A percentile compares a stretch with the other conserved stretches of the same genome.
Conservation (phyloP, 2,888 invertebrate genomes). For the Drosophila phalerata region DNA sequence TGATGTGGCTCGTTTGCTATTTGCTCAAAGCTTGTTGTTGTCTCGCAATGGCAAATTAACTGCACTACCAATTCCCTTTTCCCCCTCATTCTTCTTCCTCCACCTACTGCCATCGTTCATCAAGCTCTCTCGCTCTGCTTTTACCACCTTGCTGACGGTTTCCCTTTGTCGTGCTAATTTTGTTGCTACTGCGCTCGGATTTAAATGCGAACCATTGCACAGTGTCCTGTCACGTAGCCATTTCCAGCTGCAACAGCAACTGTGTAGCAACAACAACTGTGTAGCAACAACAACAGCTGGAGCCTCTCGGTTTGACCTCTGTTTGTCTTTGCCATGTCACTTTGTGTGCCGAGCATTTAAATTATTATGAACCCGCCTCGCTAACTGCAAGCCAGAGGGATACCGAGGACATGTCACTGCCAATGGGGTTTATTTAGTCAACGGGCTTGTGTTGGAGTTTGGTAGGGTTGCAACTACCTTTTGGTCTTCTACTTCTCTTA, state of each 20-base stretch:
- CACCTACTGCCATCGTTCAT: conserved; percentile 2
- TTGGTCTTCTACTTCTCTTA: background rate
- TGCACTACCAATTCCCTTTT: conserved; percentile 40
- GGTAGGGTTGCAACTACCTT: background rate
- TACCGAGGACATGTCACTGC: conserved; percentile 28
- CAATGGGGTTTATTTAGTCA: conserved; percentile 25
- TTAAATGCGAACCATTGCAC: conserved; percentile 78
- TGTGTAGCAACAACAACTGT: conserved; percentile 15
- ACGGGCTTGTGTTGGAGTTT: too few species aligned
- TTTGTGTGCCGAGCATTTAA: conserved; percentile 83
- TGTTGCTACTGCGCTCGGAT: conserved; percentile 73
- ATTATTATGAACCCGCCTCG: conserved; percentile 79
- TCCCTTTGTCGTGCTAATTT: conserved; percentile 81
- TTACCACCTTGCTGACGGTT: conserved; percentile 31
- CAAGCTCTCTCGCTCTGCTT: conserved; percentile 2
- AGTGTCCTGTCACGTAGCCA: conserved; percentile 78
- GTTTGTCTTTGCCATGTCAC: conserved; percentile 82
- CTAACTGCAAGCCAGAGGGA: conserved; percentile 38
- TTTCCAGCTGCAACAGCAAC: conserved; percentile 67
- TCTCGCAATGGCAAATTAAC: conserved; percentile 75
- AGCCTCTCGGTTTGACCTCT: conserved; percentile 69
- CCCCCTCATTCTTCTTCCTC: background rate
- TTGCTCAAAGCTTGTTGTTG: conserved; percentile 74
- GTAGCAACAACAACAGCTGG: conserved; percentile 8
- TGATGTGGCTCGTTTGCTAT: conserved; percentile 67